phyloP scores from a whole-genome alignment of 2,797 vertebrate species.

The Sebastes wilsoni region DNA sequence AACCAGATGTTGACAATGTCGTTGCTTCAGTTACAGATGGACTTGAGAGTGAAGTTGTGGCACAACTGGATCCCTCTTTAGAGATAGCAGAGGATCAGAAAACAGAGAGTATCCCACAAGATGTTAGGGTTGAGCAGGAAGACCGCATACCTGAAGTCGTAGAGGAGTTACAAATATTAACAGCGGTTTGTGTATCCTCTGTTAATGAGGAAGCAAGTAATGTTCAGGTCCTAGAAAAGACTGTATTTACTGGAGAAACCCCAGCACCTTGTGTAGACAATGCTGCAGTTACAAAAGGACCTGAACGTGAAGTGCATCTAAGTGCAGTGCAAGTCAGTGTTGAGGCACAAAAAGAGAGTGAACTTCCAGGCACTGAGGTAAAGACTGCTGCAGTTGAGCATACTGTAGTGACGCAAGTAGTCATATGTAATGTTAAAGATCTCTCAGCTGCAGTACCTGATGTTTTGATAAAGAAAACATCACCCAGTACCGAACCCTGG shows the following conservation, averaged over 20 bases:
- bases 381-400: constrained; percentile 18
- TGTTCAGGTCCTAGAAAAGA: constrained; percentile 25
- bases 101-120: neutral
- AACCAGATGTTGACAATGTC: neutral
- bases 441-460: constrained; percentile 21
- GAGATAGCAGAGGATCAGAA: constrained; percentile 8
- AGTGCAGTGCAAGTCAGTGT: neutral
- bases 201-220: constrained; percentile 15
- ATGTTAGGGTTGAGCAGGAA: constrained; percentile 12
- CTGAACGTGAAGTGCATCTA: constrained; percentile 20
- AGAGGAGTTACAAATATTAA: constrained; percentile 32
- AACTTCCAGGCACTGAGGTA: constrained; percentile 14
- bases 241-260: neutral
- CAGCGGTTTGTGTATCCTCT: constrained; percentile 38
- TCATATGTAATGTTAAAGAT: constrained; percentile 25
- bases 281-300: constrained; percentile 39
- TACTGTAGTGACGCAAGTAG: constrained; percentile 8
- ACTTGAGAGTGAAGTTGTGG: constrained; percentile 6
- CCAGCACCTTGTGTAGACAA: neutral
- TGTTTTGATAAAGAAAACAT: constrained; percentile 19
- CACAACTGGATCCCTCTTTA: constrained; percentile 3
- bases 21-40: constrained; percentile 22
- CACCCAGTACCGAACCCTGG: constrained; percentile 32
- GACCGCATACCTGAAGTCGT: constrained; percentile 20
- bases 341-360: constrained; percentile 31